Conservation (phyloP, 2,888 invertebrate species). For the Eilema caniola region DNA sequence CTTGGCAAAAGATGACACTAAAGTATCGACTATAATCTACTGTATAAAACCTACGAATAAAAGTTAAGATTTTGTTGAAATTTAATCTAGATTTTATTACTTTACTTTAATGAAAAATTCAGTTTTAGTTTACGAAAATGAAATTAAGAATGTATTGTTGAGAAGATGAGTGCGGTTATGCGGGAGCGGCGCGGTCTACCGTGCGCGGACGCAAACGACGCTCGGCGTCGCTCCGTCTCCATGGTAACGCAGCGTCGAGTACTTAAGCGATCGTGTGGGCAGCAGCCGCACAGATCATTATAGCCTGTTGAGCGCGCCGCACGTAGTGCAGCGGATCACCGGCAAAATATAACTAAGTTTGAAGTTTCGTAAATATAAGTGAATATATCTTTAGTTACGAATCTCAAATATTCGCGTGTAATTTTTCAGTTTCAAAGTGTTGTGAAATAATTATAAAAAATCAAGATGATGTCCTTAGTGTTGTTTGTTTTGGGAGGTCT, state of each 20-base stretch:
- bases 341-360: constrained; percentile 68
- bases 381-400: constrained; percentile 81
- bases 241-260: constrained; percentile 73
- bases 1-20: constrained; percentile 69
- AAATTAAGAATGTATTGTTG: constrained; percentile 42
- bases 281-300: constrained; percentile 73
- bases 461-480: constrained; percentile 84
- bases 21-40: constrained; percentile 25
- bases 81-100: constrained; percentile 4
- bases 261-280: constrained; percentile 72
- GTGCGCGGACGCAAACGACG: constrained; percentile 63
- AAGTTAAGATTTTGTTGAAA: constrained; percentile 15
- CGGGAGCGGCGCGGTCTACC: constrained; percentile 30
- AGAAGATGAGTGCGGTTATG: constrained; percentile 44
- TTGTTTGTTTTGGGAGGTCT: constrained; percentile 84
- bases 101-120: constrained; percentile 31
- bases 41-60: constrained; percentile 34
- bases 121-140: constrained; percentile 31
- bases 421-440: constrained; percentile 79
- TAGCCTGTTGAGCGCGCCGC: constrained; percentile 83
- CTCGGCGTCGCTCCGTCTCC: constrained; percentile 81
- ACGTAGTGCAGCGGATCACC: constrained; percentile 84
- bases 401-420: constrained; percentile 78
- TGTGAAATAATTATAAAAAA: constrained; percentile 69
- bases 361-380: constrained; percentile 86